Conservation (phyloP, 2,888 invertebrate genomes). For the Neoitamus cyanurus region DNA sequence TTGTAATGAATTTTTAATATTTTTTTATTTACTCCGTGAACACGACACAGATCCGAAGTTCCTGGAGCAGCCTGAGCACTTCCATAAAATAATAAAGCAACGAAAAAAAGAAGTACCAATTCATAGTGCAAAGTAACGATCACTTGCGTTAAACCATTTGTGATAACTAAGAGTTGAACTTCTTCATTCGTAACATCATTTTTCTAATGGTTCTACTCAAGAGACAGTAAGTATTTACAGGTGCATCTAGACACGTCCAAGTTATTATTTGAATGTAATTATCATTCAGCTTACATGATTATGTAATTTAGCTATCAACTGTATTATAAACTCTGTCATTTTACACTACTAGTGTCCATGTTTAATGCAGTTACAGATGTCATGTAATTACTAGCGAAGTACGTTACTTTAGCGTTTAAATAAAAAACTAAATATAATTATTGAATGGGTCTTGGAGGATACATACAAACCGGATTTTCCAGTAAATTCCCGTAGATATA, state of each 20-base stretch:
- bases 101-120: neutral
- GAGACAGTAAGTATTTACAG: neutral
- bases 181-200: neutral
- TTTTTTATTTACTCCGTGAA: neutral
- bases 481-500: neutral
- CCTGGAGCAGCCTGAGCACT: neutral
- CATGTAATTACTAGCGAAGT: neutral
- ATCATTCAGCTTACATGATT: conserved; percentile 2
- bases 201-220: neutral
- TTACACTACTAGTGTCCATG: neutral
- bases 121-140: neutral
- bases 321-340: conserved; percentile 19
- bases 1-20: conserved; percentile 19
- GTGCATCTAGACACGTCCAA: neutral
- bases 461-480: conserved; percentile 6
- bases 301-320: conserved; percentile 20
- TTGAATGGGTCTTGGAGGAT: neutral
- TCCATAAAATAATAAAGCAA: neutral
- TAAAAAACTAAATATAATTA: conserved; percentile 30
- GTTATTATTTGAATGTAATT: neutral
- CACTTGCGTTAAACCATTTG: neutral
- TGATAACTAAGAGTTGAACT: neutral
- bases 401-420: conserved; percentile 21
- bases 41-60: neutral
- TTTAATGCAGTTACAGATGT: conserved; percentile 6